A percentile compares a stretch with the other conserved stretches of the same genome.
Conservation (phyloP, 1,140 invertebrate species). For the Eupeodes corollae region DNA sequence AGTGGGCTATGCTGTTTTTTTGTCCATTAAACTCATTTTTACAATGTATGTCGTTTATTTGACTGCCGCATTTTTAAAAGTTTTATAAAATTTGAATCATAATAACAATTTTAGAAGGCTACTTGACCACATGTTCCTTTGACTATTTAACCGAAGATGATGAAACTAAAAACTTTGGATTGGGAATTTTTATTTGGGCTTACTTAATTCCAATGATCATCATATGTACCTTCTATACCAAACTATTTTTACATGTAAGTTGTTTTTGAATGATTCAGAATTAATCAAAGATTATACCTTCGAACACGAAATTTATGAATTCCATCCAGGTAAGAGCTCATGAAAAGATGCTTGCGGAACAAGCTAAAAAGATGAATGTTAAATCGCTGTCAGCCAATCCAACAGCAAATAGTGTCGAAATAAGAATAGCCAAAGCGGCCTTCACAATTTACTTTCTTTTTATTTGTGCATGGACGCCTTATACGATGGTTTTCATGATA, state of each 20-base stretch:
- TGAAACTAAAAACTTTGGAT: constrained; percentile 56
- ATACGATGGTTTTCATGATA: constrained; percentile 57
- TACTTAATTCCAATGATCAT: constrained; percentile 56
- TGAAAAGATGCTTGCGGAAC: constrained; percentile 64
- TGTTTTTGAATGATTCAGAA: background rate
- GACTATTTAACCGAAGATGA: constrained; percentile 59
- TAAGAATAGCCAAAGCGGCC: constrained; percentile 63
- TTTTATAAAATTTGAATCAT: background rate
- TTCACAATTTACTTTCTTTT: constrained; percentile 67
- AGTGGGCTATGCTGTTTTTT: no score
- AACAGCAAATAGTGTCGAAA: constrained; percentile 55
- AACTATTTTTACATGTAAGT: constrained; percentile 50
- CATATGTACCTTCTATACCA: constrained; percentile 57
- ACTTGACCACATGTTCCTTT: constrained; percentile 63
- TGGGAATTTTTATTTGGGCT: constrained; percentile 54
- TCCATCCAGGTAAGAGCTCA: constrained; percentile 44
- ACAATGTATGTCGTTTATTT: no score
- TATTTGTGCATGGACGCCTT: constrained; percentile 62
- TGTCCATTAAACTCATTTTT: background rate
- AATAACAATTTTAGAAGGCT: constrained; percentile 45
- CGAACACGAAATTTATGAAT: constrained; percentile 8
- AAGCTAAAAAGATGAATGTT: constrained; percentile 75
- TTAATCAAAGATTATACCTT: background rate
- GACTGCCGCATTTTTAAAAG: no score
- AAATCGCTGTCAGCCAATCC: constrained; percentile 59